Base-by-base conservation (phyloP, 2,113 vertebrate genomes). In the Sterna hirundo region DNA sequence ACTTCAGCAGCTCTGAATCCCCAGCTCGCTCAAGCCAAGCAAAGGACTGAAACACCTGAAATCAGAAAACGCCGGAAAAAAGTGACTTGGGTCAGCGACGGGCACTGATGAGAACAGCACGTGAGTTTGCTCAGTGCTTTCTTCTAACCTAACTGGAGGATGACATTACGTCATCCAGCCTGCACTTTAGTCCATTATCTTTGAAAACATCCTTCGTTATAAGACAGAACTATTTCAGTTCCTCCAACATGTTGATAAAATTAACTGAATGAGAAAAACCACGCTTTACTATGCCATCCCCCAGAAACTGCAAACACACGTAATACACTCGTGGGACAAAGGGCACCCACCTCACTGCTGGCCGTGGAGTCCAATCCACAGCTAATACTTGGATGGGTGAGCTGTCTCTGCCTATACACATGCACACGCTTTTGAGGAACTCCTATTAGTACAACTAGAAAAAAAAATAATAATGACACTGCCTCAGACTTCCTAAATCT, bases 371-470 rank as follows among this genome's bases (percentile, higher is more conserved):
- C 72, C 29, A 70, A 32, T 0, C 32, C 36, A n/a, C n/a, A 6
- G 61, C 27, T 61, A 32, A 20, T 3, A 4, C 42, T 23, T 1
- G 49, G 64, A 60, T 22, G 69, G 11, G 6, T 0, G 3, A 82
- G 29, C 0, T 36, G 47, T 47, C 81, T 62, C 64, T 42, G 75
- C 76, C 42, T 15, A 40, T 4, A 76, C 58, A 58, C 38, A 15
- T 16, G 13, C 74, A 88, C 51, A 12, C 0, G 75, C 93, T 96
- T 94, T 94, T 93, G 83, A 95, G 94, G 94, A 97, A 96, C 66
- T 90, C 93, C 75, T 85, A 15, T 55, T 36, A 54, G 44, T 20
- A 62, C 4, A 13, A 71, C 71, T 32, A 40, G 80, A 12, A 14
- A 82, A 55, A 30, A 42, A 70, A n/a, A 22, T 13, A 76, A 76